Percentiles rank a stretch among this genome's conserved stretches.
phyloP scores from a whole-genome alignment of 1,140 invertebrate genomes.

The Mactra quadrangularis region DNA sequence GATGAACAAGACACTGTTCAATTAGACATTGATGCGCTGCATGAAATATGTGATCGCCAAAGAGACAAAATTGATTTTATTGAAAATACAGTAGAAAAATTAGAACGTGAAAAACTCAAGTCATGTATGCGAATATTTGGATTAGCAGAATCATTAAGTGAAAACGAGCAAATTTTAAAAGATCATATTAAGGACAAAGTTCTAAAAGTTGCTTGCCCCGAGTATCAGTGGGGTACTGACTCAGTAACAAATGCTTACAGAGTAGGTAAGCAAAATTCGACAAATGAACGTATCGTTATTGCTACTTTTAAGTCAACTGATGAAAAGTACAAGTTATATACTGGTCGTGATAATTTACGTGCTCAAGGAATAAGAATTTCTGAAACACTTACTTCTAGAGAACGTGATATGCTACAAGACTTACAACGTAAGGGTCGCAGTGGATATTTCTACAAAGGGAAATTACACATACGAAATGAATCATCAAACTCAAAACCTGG shows the following conservation, averaged over 20 bases:
- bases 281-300: conserved; percentile 2
- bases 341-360: not conserved
- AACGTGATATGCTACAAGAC: not conserved
- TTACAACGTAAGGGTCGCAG: not conserved
- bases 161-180: not conserved
- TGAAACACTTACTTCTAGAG: not conserved
- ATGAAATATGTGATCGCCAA: not conserved
- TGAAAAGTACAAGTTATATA: conserved; percentile 12
- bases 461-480: conserved; percentile 7
- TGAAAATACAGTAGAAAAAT: not conserved
- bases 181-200: not conserved
- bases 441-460: not conserved
- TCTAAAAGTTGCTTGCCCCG: not conserved
- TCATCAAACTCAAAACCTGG: too few relatives aligned
- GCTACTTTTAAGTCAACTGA: not conserved
- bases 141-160: not conserved
- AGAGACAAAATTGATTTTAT: not conserved
- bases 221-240: not conserved
- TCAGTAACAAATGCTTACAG: not conserved
- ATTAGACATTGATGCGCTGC: not conserved
- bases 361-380: conserved; percentile 10
- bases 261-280: not conserved
- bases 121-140: conserved; percentile 1
- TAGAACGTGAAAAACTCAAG: not conserved
- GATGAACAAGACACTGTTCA: not conserved